These are phyloP conservation scores for Callaeas wilsoni DNA, from an alignment of 2,113 vertebrate species.

Conservation along the genomic window DNA sequence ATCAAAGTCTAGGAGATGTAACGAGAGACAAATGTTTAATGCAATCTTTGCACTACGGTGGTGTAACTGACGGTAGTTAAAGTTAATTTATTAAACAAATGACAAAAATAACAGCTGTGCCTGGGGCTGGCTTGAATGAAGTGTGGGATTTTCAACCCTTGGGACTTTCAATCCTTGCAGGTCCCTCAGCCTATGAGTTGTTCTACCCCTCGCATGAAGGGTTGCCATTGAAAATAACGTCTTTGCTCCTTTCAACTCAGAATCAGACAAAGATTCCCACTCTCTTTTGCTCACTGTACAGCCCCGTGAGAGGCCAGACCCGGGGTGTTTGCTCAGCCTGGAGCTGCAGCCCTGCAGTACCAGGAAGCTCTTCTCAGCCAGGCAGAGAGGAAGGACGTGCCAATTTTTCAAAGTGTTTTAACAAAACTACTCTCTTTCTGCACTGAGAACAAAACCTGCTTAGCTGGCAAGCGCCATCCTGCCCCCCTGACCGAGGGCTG, in stretches of 20 bases:
- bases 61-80: background rate
- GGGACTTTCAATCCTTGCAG: background rate
- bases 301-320: fast-evolving
- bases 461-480: background rate
- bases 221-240: background rate
- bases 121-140: background rate
- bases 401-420: background rate
- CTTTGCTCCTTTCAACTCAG: background rate
- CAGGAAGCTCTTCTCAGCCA: background rate
- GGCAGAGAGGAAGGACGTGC: background rate
- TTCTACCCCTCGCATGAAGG: background rate
- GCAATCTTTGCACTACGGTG: fast-evolving
- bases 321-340: background rate
- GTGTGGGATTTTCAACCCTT: background rate
- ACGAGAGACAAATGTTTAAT: background rate
- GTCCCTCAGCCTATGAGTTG: background rate
- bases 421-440: background rate
- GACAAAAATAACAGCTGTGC: background rate
- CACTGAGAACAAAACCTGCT: background rate
- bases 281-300: fast-evolving
- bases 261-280: too few species aligned
- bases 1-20: background rate
- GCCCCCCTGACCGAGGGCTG: background rate
- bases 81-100: background rate
- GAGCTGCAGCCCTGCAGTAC: background rate